Evolutionary conservation across 2,113 vertebrate species (phyloP).

Genomic region (Puffinus mauretanicus): DNA sequence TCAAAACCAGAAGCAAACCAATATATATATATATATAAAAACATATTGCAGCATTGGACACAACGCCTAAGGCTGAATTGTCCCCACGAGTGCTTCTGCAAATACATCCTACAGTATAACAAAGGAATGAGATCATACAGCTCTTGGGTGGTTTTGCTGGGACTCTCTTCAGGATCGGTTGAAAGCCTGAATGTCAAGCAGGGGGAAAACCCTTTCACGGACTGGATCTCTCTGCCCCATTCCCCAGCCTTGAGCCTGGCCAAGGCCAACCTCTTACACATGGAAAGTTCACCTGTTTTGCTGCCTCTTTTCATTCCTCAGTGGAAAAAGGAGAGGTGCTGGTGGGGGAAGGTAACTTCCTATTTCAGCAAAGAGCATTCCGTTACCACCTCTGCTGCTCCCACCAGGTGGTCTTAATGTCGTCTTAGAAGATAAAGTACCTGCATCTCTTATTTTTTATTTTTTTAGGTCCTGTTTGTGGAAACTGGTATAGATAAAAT

Average conservation of each 20-base stretch:
- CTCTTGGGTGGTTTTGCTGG: not conserved
- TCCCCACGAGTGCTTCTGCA: not conserved
- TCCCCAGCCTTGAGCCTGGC: not conserved
- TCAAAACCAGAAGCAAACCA: not conserved
- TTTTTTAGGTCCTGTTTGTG: not conserved
- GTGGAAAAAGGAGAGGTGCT: not conserved
- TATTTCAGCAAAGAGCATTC: not conserved
- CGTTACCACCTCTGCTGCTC: not conserved
- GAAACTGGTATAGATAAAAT: not conserved
- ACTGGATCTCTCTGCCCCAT: not conserved
- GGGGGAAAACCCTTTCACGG: not conserved
- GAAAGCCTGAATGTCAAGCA: not conserved
- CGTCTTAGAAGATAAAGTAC: not conserved
- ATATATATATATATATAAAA: not conserved
- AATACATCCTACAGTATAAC: not conserved
- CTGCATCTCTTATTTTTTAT: not conserved
- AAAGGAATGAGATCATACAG: not conserved
- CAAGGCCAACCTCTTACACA: not conserved
- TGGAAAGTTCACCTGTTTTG: not conserved
- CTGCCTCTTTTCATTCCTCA: not conserved
- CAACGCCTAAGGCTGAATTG: not conserved
- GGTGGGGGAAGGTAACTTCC: not conserved
- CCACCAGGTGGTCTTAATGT: not conserved
- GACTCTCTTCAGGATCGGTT: not conserved
- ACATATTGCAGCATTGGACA: not conserved